Evolutionary conservation across 2,113 vertebrate genomes (phyloP).

Genomic region (Nanorana parkeri): DNA sequence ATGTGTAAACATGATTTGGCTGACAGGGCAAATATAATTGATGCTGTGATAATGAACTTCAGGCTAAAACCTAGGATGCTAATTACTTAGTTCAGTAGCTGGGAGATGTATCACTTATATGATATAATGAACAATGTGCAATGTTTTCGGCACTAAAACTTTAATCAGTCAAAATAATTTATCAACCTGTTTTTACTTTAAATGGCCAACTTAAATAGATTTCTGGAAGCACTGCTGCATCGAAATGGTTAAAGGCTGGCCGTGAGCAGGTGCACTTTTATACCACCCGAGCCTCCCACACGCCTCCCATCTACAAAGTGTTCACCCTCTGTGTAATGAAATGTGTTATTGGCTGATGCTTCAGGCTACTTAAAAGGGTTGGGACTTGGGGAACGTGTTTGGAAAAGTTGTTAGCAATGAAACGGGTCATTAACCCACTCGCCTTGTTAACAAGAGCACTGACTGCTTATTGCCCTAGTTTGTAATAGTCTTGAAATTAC

Average conservation of each 20-base stretch:
- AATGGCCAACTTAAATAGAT: too few relatives aligned
- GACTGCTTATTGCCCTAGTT: conserved; percentile 53
- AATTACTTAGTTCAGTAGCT: too few relatives aligned
- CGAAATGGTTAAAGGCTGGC: conserved; percentile 16
- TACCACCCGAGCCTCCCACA: conserved; percentile 3
- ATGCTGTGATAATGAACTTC: too few relatives aligned
- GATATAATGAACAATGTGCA: too few relatives aligned
- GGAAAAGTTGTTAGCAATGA: conserved; percentile 57
- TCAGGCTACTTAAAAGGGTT: conserved; percentile 52
- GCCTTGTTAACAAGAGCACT: conserved; percentile 52
- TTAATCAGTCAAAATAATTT: too few relatives aligned
- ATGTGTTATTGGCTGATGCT: conserved; percentile 57
- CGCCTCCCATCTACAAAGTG: conserved; percentile 48
- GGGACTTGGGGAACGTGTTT: conserved; percentile 48
- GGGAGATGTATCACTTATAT: too few relatives aligned
- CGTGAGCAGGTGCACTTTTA: conserved; percentile 38
- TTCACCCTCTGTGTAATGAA: conserved; percentile 56
- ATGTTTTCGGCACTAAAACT: too few relatives aligned
- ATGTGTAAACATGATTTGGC: too few relatives aligned
- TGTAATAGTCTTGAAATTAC: conserved; percentile 55
- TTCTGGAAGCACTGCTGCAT: not conserved
- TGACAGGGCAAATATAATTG: too few relatives aligned
- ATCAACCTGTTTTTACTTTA: too few relatives aligned
- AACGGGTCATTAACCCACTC: conserved; percentile 54
- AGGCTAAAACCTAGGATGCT: too few relatives aligned